These are phyloP conservation scores for Trimorus sp. DNA, from an alignment of 2,888 invertebrate genomes.

Conservation along the genomic window DNA sequence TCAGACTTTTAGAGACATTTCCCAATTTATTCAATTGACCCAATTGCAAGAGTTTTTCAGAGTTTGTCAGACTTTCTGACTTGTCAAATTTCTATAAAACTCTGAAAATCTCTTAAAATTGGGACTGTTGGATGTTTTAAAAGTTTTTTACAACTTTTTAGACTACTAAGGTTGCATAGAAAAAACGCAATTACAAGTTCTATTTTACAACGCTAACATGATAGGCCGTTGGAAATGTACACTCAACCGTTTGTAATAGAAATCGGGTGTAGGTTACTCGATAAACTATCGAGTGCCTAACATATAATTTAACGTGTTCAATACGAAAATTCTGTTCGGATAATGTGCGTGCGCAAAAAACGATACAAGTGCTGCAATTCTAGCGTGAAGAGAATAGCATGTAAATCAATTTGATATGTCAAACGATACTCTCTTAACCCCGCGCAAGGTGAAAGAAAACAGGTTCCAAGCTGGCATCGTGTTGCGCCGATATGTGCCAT, in stretches of 20 bases:
- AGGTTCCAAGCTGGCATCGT: conserved; percentile 45
- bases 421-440: conserved; percentile 57
- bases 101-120: too few relatives aligned
- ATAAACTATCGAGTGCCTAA: background rate
- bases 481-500: conserved; percentile 41
- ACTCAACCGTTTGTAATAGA: conserved; percentile 17
- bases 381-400: conserved; percentile 44
- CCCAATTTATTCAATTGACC: too few relatives aligned
- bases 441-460: conserved; percentile 56
- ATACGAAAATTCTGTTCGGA: conserved; percentile 18
- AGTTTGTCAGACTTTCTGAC: too few relatives aligned
- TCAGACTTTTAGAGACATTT: too few relatives aligned
- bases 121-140: too few relatives aligned
- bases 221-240: background rate
- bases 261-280: conserved; percentile 11
- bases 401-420: conserved; percentile 61
- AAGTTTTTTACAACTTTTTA: too few relatives aligned
- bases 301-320: conserved; percentile 14
- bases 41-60: too few relatives aligned
- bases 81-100: too few relatives aligned
- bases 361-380: conserved; percentile 23
- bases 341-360: conserved; percentile 17
- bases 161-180: too few relatives aligned
- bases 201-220: too few relatives aligned
- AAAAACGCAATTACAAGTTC: too few relatives aligned